Conservation (phyloP, 2,797 vertebrate species). For the Podargus strigoides region DNA sequence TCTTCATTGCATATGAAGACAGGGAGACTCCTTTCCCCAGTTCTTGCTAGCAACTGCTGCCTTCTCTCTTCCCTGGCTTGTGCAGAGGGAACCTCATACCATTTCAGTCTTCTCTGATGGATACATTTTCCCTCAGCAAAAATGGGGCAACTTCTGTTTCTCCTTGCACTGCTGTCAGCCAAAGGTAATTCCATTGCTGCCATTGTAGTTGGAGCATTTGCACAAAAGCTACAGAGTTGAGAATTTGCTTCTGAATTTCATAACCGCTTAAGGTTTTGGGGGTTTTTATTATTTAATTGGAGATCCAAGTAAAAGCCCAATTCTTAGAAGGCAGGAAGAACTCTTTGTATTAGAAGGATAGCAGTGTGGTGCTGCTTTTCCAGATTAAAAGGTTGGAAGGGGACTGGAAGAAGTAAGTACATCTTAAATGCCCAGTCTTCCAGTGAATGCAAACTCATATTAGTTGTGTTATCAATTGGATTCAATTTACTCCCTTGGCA, state of each 20-base stretch:
- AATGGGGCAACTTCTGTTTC: neutral
- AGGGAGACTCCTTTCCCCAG: neutral
- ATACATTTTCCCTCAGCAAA: neutral
- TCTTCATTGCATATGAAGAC: neutral
- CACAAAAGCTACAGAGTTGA: neutral
- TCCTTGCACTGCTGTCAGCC: neutral
- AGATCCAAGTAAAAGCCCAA: too few relatives aligned
- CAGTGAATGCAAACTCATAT: too few relatives aligned
- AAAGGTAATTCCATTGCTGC: neutral
- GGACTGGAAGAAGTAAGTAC: too few relatives aligned
- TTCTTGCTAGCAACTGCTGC: neutral
- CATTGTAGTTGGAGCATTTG: neutral
- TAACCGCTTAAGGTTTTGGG: too few relatives aligned
- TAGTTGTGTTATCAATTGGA: too few relatives aligned
- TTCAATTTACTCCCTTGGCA: too few relatives aligned
- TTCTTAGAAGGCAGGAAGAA: too few relatives aligned
- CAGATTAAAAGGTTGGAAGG: too few relatives aligned
- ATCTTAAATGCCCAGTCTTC: too few relatives aligned
- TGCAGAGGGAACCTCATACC: neutral
- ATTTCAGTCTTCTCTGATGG: neutral
- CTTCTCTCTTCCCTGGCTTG: neutral
- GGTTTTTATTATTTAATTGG: too few relatives aligned
- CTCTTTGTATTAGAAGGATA: too few relatives aligned
- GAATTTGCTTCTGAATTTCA: neutral
- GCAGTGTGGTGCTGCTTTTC: too few relatives aligned